Percentiles rank a stretch among this genome's conserved stretches.
Evolutionary conservation across 2,113 vertebrate genomes (phyloP).

Genomic region (Suncus etruscus): DNA sequence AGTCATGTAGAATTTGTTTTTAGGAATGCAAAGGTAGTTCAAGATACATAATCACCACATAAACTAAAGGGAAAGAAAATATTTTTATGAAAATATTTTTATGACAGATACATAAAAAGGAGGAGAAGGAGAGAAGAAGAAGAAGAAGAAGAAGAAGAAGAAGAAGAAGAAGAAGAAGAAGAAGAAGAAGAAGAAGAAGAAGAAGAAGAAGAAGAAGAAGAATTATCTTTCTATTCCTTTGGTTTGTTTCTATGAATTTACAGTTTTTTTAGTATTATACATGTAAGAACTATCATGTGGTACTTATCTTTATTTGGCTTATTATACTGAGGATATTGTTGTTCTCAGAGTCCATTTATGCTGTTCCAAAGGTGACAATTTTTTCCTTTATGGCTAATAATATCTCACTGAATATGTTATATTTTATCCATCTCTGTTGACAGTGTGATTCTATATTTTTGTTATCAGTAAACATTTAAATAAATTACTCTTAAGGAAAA

Average conservation of each 20-base stretch:
- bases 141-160: too few relatives aligned
- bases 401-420: not conserved
- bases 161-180: too few relatives aligned
- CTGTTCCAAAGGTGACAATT: not conserved
- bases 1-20: too few relatives aligned
- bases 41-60: too few relatives aligned
- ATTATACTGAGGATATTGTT: not conserved
- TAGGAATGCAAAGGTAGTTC: too few relatives aligned
- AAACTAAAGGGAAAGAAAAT: too few relatives aligned
- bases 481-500: not conserved
- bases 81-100: too few relatives aligned
- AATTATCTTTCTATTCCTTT: too few relatives aligned
- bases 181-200: too few relatives aligned
- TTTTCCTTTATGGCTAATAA: not conserved
- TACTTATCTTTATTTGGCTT: not conserved
- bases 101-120: too few relatives aligned
- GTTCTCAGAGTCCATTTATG: not conserved
- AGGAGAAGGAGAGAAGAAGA: too few relatives aligned
- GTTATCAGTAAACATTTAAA: not conserved
- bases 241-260: not conserved
- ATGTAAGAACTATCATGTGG: not conserved
- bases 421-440: not conserved
- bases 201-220: too few relatives aligned
- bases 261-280: not conserved
- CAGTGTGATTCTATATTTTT: not conserved